phyloP scores from a whole-genome alignment of 2,888 invertebrate species.

The Hemithea aestivaria region DNA sequence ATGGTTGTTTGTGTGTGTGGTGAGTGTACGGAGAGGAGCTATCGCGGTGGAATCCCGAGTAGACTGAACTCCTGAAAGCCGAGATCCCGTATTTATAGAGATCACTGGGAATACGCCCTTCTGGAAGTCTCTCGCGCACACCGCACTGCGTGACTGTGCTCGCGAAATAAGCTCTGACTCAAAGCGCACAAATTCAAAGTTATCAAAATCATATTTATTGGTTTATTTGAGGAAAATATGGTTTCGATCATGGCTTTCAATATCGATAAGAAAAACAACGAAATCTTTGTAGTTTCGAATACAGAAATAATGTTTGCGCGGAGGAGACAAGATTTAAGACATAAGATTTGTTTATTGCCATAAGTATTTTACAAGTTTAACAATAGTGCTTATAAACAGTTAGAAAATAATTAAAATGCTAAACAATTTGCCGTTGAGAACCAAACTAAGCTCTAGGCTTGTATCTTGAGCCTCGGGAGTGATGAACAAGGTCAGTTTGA shows the following conservation, averaged over 20 bases:
- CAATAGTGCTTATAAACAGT: no score
- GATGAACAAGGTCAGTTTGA: no score
- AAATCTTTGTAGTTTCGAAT: no score
- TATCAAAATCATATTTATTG: constrained; percentile 21
- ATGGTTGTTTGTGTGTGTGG: constrained; percentile 73
- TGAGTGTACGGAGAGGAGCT: constrained; percentile 48
- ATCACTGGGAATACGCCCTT: constrained; percentile 64
- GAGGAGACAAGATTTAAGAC: no score
- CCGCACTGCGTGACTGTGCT: constrained; percentile 28
- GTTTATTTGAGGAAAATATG: constrained; percentile 4
- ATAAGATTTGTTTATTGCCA: no score
- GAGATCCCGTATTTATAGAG: constrained; percentile 71
- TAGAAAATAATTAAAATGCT: no score
- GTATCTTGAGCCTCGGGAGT: no score
- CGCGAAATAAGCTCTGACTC: constrained; percentile 24
- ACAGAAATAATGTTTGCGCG: no score
- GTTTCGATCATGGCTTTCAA: constrained; percentile 10
- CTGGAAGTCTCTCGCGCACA: constrained; percentile 66
- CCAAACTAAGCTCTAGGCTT: no score
- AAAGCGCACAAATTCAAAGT: constrained; percentile 16
- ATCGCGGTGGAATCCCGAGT: constrained; percentile 56
- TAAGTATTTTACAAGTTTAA: no score
- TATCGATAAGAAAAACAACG: background rate
- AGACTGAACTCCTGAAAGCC: constrained; percentile 74
- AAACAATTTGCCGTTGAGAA: no score